Conservation (phyloP, 2,888 invertebrate species). For the Drepanosiphum platanoidis region DNA sequence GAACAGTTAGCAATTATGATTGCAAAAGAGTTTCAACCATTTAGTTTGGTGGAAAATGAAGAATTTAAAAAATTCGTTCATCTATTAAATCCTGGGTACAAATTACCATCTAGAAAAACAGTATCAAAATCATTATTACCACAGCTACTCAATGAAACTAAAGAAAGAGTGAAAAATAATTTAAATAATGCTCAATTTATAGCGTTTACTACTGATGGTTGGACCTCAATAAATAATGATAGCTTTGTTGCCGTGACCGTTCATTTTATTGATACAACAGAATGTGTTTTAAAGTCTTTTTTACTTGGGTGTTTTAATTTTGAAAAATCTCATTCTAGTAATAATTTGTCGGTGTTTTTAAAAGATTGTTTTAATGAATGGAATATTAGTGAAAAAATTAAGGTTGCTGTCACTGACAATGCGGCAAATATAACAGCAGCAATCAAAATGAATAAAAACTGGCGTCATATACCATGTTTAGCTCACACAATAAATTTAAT, state of each 20-base stretch:
- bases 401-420: constrained; percentile 65
- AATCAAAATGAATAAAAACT: constrained; percentile 59
- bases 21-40: constrained; percentile 63
- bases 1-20: constrained; percentile 44
- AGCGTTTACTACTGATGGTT: constrained; percentile 31
- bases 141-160: constrained; percentile 53
- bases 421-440: constrained; percentile 65
- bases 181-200: constrained; percentile 32
- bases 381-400: constrained; percentile 56
- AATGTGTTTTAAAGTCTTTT: constrained; percentile 46
- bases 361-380: constrained; percentile 52
- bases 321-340: constrained; percentile 46
- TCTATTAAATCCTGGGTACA: constrained; percentile 62
- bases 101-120: constrained; percentile 61
- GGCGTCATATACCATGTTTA: constrained; percentile 65
- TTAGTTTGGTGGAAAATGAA: constrained; percentile 63
- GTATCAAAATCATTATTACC: constrained; percentile 62
- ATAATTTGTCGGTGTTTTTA: constrained; percentile 49
- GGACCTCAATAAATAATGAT: constrained; percentile 37
- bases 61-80: constrained; percentile 62
- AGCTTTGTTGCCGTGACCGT: constrained; percentile 29
- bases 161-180: constrained; percentile 38
- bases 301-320: constrained; percentile 56
- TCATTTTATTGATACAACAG: constrained; percentile 23
- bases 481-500: constrained; percentile 64